phyloP scores from a whole-genome alignment of 2,797 vertebrate species.

The Tarsius wallacei region DNA sequence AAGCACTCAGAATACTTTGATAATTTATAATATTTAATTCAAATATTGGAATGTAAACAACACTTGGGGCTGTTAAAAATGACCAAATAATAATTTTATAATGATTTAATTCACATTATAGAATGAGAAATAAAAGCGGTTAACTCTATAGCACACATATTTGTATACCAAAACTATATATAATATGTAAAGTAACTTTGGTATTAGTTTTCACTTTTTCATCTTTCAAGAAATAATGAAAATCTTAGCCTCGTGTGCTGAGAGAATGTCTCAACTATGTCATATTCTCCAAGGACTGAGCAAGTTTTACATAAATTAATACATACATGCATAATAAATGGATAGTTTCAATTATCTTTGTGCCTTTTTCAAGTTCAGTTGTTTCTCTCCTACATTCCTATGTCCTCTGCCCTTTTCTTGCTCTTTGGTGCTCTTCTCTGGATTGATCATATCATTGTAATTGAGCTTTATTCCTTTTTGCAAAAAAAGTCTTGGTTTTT shows the following conservation, averaged over 20 bases:
- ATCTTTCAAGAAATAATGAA: constrained; percentile 41
- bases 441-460: constrained; percentile 49
- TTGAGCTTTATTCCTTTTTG: constrained; percentile 40
- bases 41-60: constrained; percentile 44
- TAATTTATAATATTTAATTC: constrained; percentile 40
- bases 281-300: constrained; percentile 28
- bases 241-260: constrained; percentile 29
- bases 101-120: constrained; percentile 1
- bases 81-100: constrained; percentile 43
- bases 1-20: constrained; percentile 9
- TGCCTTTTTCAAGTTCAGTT: constrained; percentile 10
- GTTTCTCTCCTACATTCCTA: constrained; percentile 38
- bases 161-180: constrained; percentile 45
- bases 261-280: constrained; percentile 41
- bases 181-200: constrained; percentile 2
- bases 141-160: not conserved
- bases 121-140: not conserved
- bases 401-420: not conserved
- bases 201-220: constrained; percentile 65
- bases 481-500: not conserved
- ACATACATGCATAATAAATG: constrained; percentile 61
- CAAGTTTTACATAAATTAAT: constrained; percentile 73
- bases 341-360: constrained; percentile 41
- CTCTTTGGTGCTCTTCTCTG: constrained; percentile 29
- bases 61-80: not conserved